phyloP scores from a whole-genome alignment of 2,888 invertebrate species.

The Mythimna albipuncta region DNA sequence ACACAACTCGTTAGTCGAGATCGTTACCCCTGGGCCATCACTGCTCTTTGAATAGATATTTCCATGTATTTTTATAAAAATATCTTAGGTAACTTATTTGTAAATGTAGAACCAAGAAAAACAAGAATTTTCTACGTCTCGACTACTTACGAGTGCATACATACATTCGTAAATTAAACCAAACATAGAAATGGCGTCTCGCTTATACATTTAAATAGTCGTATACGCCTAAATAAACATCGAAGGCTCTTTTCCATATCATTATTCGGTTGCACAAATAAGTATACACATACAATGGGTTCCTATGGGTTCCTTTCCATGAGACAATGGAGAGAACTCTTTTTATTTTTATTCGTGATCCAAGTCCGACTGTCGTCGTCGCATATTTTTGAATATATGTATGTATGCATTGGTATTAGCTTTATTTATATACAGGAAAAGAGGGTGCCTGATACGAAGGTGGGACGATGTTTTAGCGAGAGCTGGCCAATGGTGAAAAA shows the following conservation, averaged over 20 bases:
- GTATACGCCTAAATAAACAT: slow-evolving; percentile 62
- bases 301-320: slow-evolving; percentile 67
- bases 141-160: not conserved
- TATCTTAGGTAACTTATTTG: not conserved
- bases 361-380: slow-evolving; percentile 50
- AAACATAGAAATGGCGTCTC: slow-evolving; percentile 12
- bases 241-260: slow-evolving; percentile 78
- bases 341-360: slow-evolving; percentile 70
- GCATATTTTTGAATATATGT: slow-evolving; percentile 61
- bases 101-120: not conserved
- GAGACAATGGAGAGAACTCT: slow-evolving; percentile 78
- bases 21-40: no score
- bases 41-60: no score
- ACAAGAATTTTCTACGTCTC: not conserved
- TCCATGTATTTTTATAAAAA: not conserved
- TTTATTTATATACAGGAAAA: slow-evolving; percentile 32
- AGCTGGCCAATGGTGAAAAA: no score
- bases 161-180: slow-evolving; percentile 19
- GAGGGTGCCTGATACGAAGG: no score
- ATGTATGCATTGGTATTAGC: slow-evolving; percentile 44
- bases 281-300: slow-evolving; percentile 76
- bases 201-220: slow-evolving; percentile 44
- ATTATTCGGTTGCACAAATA: slow-evolving; percentile 83
- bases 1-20: no score
- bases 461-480: no score